phyloP scores from a whole-genome alignment of 2,113 vertebrate species.

The Sclerurus mexicanus region DNA sequence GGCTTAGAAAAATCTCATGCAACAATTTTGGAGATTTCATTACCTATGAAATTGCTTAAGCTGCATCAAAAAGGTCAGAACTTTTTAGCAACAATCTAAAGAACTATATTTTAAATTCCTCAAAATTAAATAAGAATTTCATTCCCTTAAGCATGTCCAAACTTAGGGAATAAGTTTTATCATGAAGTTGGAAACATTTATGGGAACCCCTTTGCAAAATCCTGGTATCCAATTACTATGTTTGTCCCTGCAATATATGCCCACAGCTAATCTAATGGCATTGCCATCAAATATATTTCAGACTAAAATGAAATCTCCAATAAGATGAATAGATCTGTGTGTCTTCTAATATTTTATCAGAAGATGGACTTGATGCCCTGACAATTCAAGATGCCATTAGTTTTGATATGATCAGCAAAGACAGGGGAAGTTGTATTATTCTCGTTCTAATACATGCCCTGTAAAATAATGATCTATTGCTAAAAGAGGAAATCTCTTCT shows the following conservation, averaged over 20 bases:
- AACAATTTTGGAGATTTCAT: neutral
- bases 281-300: conserved; percentile 28
- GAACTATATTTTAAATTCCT: neutral
- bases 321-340: conserved; percentile 14
- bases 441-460: conserved; percentile 8
- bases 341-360: conserved; percentile 53
- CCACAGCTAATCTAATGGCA: neutral
- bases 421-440: conserved; percentile 38
- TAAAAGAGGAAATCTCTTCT: conserved; percentile 35
- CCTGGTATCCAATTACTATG: neutral
- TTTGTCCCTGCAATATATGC: neutral
- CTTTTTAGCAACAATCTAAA: neutral
- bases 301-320: conserved; percentile 26
- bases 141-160: neutral
- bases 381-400: conserved; percentile 38
- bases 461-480: conserved; percentile 25
- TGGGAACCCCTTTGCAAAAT: neutral
- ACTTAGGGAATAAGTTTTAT: neutral
- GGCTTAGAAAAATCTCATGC: neutral
- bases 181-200: neutral
- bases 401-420: conserved; percentile 50
- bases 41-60: neutral
- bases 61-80: neutral
- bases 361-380: conserved; percentile 50
- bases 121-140: neutral